Conservation (phyloP, 2,888 invertebrate genomes). For the Sclerodermus sp. region DNA sequence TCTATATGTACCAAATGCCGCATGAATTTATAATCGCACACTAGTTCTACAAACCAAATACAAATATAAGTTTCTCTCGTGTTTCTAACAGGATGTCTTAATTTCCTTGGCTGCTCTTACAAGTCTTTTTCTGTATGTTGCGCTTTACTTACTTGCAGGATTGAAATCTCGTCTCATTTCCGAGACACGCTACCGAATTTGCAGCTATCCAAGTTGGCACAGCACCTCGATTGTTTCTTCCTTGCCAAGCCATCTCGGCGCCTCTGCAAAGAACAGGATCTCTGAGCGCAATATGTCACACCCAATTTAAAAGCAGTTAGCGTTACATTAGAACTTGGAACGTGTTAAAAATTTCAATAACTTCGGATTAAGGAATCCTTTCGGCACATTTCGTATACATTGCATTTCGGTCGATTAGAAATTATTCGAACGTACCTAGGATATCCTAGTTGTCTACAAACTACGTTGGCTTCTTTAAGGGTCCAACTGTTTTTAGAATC, state of each 20-base stretch:
- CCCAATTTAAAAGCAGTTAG: no score
- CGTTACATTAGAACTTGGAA: no score
- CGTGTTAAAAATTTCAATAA: no score
- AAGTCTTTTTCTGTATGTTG: not conserved
- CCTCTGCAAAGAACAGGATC: no score
- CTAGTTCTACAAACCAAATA: not conserved
- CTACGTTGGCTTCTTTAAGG: conserved; percentile 59
- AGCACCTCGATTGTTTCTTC: conserved; percentile 43
- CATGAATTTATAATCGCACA: no score
- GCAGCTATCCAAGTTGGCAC: conserved; percentile 51
- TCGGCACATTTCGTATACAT: not conserved
- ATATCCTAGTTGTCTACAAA: conserved; percentile 61
- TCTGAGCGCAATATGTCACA: no score
- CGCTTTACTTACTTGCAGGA: conserved; percentile 43
- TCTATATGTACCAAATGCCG: no score
- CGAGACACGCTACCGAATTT: conserved; percentile 51
- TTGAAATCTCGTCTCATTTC: conserved; percentile 57
- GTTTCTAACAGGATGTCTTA: no score
- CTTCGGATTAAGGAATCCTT: not conserved
- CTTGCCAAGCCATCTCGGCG: conserved; percentile 59
- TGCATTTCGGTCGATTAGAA: not conserved
- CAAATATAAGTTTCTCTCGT: not conserved
- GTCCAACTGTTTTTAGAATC: conserved; percentile 59
- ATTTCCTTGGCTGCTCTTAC: not conserved
- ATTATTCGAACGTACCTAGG: conserved; percentile 44